Percentiles rank a stretch among this genome's conserved stretches.
Evolutionary conservation across 2,113 vertebrate genomes (phyloP).

Genomic region (Dasyornis broadbenti): DNA sequence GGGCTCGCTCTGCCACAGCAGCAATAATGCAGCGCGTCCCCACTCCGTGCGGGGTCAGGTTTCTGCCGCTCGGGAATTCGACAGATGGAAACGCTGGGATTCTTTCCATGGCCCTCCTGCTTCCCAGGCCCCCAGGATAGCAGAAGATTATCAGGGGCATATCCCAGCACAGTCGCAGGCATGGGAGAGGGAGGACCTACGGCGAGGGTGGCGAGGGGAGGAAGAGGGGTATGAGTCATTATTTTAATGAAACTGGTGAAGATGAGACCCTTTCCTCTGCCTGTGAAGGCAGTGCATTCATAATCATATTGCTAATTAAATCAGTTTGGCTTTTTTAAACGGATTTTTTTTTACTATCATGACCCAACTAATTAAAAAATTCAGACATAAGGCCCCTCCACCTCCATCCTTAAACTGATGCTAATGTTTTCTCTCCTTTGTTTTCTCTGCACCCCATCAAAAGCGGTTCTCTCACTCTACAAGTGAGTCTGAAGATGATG

Average conservation of each 20-base stretch:
- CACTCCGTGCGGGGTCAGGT: not conserved
- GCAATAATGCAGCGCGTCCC: conserved; percentile 1
- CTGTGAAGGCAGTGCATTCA: not conserved
- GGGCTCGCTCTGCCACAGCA: conserved; percentile 17
- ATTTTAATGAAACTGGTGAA: not conserved
- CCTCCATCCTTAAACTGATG: not conserved
- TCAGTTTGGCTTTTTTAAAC: not conserved
- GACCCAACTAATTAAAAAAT: not conserved
- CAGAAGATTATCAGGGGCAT: conserved; percentile 60
- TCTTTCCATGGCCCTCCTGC: conserved; percentile 67
- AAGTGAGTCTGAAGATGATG: not conserved
- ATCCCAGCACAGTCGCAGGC: not conserved
- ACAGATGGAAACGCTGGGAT: conserved; percentile 69
- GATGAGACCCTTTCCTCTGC: not conserved
- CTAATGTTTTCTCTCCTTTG: not conserved
- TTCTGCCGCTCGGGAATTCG: conserved; percentile 66
- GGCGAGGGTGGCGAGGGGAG: not conserved
- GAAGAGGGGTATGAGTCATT: not conserved
- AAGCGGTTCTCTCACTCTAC: not conserved
- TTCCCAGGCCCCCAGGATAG: conserved; percentile 57
- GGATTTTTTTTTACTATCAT: not conserved
- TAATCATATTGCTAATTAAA: not conserved
- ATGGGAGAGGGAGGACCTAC: not conserved
- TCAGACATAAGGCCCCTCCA: not conserved
- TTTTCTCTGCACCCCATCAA: not conserved